Evolutionary conservation across 2,797 vertebrate genomes (phyloP).

Genomic region (Peromyscus aztecus): DNA sequence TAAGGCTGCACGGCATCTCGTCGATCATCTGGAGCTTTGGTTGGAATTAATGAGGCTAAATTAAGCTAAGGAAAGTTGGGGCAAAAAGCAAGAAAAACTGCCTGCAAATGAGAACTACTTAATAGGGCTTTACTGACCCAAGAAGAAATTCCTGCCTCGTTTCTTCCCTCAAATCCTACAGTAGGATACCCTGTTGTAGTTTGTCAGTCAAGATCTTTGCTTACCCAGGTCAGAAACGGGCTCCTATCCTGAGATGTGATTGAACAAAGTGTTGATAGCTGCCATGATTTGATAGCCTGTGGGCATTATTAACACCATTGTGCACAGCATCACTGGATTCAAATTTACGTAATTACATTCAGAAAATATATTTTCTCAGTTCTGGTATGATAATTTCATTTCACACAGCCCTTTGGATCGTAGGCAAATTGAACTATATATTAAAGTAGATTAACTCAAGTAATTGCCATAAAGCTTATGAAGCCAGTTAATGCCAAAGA

Average conservation of each 20-base stretch:
- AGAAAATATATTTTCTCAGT: slow-evolving; percentile 10
- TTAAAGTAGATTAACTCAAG: slow-evolving; percentile 33
- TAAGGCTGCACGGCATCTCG: slow-evolving; percentile 40
- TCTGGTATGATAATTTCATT: not conserved
- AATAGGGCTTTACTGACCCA: slow-evolving; percentile 34
- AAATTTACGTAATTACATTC: not conserved
- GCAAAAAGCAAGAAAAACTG: slow-evolving; percentile 53
- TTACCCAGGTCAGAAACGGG: not conserved
- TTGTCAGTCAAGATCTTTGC: not conserved
- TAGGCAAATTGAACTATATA: not conserved
- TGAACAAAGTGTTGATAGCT: not conserved
- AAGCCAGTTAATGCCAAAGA: slow-evolving; percentile 16
- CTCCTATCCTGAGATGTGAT: not conserved
- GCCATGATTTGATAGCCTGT: not conserved
- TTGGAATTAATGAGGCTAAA: slow-evolving; percentile 81
- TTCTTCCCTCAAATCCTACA: not conserved
- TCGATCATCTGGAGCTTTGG: slow-evolving; percentile 72
- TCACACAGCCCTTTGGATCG: not conserved
- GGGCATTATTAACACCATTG: not conserved
- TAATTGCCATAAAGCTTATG: slow-evolving; percentile 25
- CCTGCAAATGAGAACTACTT: slow-evolving; percentile 44
- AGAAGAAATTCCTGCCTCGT: not conserved
- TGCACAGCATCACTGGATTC: not conserved
- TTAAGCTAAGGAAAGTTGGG: slow-evolving; percentile 64
- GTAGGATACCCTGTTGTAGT: not conserved